Base-by-base conservation (phyloP, 2,113 vertebrate genomes). In the Hipposideros armiger region DNA sequence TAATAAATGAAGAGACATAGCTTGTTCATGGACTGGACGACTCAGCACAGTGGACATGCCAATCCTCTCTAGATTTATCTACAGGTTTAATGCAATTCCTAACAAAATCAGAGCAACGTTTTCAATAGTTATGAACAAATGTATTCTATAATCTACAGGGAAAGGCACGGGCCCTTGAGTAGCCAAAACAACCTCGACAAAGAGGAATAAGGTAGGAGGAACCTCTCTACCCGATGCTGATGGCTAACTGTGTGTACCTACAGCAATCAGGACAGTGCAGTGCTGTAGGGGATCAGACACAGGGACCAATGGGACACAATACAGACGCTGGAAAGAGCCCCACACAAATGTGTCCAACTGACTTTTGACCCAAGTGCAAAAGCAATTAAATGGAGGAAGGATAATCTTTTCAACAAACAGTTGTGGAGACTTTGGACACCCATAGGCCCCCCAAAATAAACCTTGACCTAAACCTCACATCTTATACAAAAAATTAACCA, bases 281-380 rank as follows among this genome's bases (percentile, higher is more conserved):
- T 36, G 11, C 4, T 11, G 64, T 7, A 52, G 50, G 64, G 2
- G 32, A 1, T 10, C 11, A n/a, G 67, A 80, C 6, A 26, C 11
- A 4, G 0, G 66, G 52, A 26, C 15, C 11, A 22, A 8, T 1
- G 10, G 52, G 7, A 42, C 16, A 22, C 36, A 1, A 72, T 0
- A 3, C 1, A 8, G 69, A 84, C 26, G 26, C 19, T 14, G 52
- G 50, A 87, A 22, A 32, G 1, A 32, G 30, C 42, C 40, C 58
- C 4, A 16, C 0, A 17, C 36, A 50, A 50, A 60, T 5, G 6
- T 1, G 14, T 4, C 19, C 62, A 54, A n/a, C 42, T 67, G 15
- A 17, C 26, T 66, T 89, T 85, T 66, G 60, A 82, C 28, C 45
- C 40, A 73, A n/a, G 14, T 4, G 14, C 26, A 40, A n/a, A 84